phyloP scores from a whole-genome alignment of 2,888 invertebrate species.

The Dryocosmus kuriphilus region DNA sequence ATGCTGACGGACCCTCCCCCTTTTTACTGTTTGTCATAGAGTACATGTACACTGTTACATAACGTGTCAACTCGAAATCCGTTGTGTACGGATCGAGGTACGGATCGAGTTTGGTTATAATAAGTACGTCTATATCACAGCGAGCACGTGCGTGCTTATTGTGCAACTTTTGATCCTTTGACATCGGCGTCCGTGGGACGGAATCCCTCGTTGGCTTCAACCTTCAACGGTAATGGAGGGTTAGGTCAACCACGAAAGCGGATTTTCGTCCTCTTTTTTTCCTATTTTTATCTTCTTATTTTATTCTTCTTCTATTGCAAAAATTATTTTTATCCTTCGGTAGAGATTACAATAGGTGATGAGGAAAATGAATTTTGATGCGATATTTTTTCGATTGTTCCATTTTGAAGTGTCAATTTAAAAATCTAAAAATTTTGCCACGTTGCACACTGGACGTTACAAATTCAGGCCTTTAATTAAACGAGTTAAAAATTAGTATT shows the following conservation, averaged over 20 bases:
- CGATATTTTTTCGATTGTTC: too few relatives aligned
- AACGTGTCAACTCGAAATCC: conserved; percentile 31
- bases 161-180: conserved; percentile 8
- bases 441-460: too few relatives aligned
- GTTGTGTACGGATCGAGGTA: too few relatives aligned
- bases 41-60: conserved; percentile 29
- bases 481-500: too few relatives aligned
- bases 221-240: conserved; percentile 6
- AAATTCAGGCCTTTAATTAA: too few relatives aligned
- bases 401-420: too few relatives aligned
- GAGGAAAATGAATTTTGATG: too few relatives aligned
- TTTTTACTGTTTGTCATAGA: conserved; percentile 49
- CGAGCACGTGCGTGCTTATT: conserved; percentile 8
- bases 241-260: conserved; percentile 59
- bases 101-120: neutral
- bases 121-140: conserved; percentile 5
- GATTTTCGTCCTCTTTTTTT: conserved; percentile 50
- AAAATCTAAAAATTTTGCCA: too few relatives aligned
- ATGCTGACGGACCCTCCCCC: conserved; percentile 14
- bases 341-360: too few relatives aligned
- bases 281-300: conserved; percentile 2
- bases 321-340: too few relatives aligned
- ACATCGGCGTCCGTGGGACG: conserved; percentile 1
- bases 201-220: neutral
- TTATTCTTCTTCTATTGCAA: too few relatives aligned